Evolutionary conservation across 2,888 invertebrate genomes (phyloP).

Genomic region (Drosophila borealis): DNA sequence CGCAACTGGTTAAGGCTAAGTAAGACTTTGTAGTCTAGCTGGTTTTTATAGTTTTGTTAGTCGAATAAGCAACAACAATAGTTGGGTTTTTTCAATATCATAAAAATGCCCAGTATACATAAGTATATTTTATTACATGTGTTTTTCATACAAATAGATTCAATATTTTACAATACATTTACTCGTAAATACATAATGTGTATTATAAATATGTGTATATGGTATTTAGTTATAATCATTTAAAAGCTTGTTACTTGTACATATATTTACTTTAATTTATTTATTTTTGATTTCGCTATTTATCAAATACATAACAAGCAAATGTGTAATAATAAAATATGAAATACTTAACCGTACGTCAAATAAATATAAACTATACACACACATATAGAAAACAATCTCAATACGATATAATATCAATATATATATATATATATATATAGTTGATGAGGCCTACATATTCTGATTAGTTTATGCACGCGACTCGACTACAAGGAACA

Average conservation of each 20-base stretch:
- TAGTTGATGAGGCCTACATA: slow-evolving; percentile 59
- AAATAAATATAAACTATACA: slow-evolving; percentile 73
- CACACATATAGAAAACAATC: slow-evolving; percentile 61
- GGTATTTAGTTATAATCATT: slow-evolving; percentile 52
- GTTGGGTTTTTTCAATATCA: slow-evolving; percentile 39
- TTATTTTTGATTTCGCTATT: slow-evolving; percentile 59
- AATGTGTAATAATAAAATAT: slow-evolving; percentile 61
- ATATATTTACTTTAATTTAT: slow-evolving; percentile 20
- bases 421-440: slow-evolving; percentile 28
- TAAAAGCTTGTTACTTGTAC: slow-evolving; percentile 70
- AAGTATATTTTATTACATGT: slow-evolving; percentile 64
- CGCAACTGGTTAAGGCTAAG: neutral
- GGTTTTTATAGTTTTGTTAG: neutral
- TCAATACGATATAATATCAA: slow-evolving; percentile 15
- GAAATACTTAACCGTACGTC: slow-evolving; percentile 46
- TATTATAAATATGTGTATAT: slow-evolving; percentile 47
- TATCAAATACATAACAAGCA: slow-evolving; percentile 74
- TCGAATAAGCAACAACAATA: neutral
- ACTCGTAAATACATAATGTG: slow-evolving; percentile 61
- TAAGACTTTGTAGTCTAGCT: neutral
- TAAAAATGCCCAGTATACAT: slow-evolving; percentile 52
- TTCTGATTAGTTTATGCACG: slow-evolving; percentile 49
- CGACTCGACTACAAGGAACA: slow-evolving; percentile 69
- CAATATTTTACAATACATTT: slow-evolving; percentile 78
- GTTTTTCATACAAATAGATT: slow-evolving; percentile 81